Base-by-base conservation (phyloP, 1,140 invertebrate species). In the Berghia stephanieae region DNA sequence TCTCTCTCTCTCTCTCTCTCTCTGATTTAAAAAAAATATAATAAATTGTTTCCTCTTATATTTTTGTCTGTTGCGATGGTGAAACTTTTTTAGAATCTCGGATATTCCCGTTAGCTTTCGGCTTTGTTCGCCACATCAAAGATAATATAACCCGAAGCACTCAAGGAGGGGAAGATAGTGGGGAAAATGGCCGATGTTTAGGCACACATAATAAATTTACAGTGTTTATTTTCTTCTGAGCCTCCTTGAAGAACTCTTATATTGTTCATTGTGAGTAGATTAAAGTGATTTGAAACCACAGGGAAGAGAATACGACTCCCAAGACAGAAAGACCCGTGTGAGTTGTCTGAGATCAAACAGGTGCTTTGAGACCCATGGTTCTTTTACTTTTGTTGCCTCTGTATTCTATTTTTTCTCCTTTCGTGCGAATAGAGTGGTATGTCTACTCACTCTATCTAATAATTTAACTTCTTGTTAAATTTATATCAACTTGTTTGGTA, bases 91-190 rank as follows among this genome's bases (percentile, higher is more conserved):
- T n/a, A n/a, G n/a, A n/a, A n/a, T n/a, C n/a, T 75, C 72, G 72
- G 72, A 63, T 16, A 24, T 75, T 75, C 44, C 72, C 72, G 72
- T 43, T 60, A 63, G 13, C 27, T 34, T n/a, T 75, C 72, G 72
- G 72, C 46, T 75, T 75, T 63, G 72, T 63, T 27, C 72, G 72
- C 63, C 42, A 75, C 72, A 75, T 75, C 72, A 75, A 75, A 75
- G 55, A n/a, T n/a, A n/a, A n/a, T n/a, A n/a, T n/a, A n/a, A n/a
- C n/a, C n/a, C n/a, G n/a, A n/a, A n/a, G n/a, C n/a, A n/a, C n/a
- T n/a, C n/a, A n/a, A n/a, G 72, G 52, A 63, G 36, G 63, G 72
- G 72, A 75, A 75, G 68, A 44, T 40, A 24, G 55, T 24, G 42
- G 42, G 27, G 72, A 75, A 75, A 10, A 75, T 75, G 72, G 72